phyloP scores from a whole-genome alignment of 1,140 invertebrate species.

The Myzus persicae region DNA sequence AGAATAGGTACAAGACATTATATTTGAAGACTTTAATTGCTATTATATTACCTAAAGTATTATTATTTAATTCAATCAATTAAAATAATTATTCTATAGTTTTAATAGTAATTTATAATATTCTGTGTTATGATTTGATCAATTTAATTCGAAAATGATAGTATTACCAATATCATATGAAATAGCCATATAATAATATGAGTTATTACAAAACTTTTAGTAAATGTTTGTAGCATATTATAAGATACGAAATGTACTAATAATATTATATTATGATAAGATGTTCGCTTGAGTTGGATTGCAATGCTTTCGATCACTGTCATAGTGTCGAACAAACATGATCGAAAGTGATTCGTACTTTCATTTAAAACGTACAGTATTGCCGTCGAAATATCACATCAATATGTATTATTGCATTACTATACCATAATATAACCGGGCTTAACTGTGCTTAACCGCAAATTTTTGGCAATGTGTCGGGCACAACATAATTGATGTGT shows the following conservation, averaged over 20 bases:
- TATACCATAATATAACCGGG: too few species aligned
- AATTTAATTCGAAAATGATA: neutral
- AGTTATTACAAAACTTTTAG: fast-evolving
- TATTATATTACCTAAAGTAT: neutral
- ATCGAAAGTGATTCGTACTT: neutral
- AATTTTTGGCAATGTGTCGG: neutral
- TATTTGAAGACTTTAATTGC: neutral
- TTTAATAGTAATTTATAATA: neutral
- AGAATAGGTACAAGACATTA: neutral
- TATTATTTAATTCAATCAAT: neutral
- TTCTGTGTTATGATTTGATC: neutral
- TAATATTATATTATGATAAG: neutral
- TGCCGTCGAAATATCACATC: neutral
- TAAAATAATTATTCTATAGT: neutral
- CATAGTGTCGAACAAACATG: neutral
- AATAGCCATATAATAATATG: neutral
- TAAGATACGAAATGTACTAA: too few species aligned
- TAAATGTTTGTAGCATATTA: neutral
- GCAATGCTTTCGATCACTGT: neutral
- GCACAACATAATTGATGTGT: neutral
- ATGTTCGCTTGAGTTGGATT: neutral
- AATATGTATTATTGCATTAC: neutral
- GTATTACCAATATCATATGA: neutral
- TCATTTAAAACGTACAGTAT: too few species aligned
- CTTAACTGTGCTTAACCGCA: too few species aligned